Conservation (phyloP, 2,888 invertebrate genomes). For the Sipha maydis region DNA sequence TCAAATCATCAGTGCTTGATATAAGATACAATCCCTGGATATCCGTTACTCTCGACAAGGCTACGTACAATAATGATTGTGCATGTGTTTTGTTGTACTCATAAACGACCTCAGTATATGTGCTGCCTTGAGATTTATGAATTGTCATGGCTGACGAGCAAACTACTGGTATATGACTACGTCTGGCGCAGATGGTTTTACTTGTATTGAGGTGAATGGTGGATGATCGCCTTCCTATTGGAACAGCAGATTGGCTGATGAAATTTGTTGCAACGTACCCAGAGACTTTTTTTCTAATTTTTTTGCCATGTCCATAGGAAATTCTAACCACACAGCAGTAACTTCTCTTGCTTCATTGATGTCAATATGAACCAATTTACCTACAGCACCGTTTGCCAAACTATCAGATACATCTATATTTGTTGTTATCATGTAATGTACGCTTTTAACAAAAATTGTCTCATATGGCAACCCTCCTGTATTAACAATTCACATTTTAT, state of each 20-base stretch:
- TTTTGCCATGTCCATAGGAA: constrained; percentile 34
- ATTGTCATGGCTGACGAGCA: constrained; percentile 51
- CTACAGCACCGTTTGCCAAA: no score
- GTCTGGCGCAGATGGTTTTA: constrained; percentile 44
- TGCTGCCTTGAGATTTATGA: constrained; percentile 62
- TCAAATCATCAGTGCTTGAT: constrained; percentile 42
- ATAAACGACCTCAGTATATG: constrained; percentile 55
- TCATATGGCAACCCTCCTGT: no score
- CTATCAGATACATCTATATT: no score
- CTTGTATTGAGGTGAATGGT: constrained; percentile 51
- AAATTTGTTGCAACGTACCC: constrained; percentile 50
- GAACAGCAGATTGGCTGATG: constrained; percentile 51
- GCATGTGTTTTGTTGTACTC: constrained; percentile 58
- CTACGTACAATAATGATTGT: constrained; percentile 56
- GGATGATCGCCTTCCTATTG: constrained; percentile 50
- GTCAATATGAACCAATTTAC: constrained; percentile 2
- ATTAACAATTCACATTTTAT: no score
- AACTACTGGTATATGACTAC: constrained; percentile 49
- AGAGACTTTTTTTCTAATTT: constrained; percentile 47
- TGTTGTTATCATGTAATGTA: no score
- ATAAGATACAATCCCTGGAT: constrained; percentile 22
- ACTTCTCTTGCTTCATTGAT: constrained; percentile 33
- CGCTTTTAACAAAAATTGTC: no score
- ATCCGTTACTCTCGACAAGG: neutral
- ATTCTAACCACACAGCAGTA: constrained; percentile 32